phyloP scores from a whole-genome alignment of 2,797 vertebrate species.

The Artibeus lituratus region DNA sequence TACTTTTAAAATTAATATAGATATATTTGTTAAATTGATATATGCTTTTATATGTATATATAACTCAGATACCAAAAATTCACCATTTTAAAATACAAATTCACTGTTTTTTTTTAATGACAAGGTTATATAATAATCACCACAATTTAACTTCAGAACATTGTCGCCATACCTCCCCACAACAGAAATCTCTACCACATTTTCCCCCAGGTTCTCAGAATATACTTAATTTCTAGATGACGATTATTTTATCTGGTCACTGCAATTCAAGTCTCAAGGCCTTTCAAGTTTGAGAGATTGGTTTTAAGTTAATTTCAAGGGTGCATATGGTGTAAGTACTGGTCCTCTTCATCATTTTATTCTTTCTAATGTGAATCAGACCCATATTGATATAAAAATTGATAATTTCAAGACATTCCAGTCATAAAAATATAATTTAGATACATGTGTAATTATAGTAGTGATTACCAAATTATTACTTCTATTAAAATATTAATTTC shows the following conservation, averaged over 20 bases:
- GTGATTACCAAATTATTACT: background rate
- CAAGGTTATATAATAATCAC: background rate
- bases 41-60: background rate
- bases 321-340: background rate
- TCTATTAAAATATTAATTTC: conserved; percentile 16
- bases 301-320: conserved; percentile 15
- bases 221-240: background rate
- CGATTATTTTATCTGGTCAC: background rate
- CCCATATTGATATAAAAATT: background rate
- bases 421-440: background rate
- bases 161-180: background rate
- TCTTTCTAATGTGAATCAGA: background rate
- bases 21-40: no score
- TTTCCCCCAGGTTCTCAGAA: background rate
- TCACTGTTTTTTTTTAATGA: background rate
- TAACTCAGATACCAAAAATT: background rate
- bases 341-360: background rate
- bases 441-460: background rate
- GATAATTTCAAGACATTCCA: background rate
- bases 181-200: background rate
- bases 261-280: conserved; percentile 3
- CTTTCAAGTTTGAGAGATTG: background rate
- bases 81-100: background rate
- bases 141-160: background rate
- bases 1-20: no score